Evolutionary conservation across 2,113 vertebrate species (phyloP).

Genomic region (Perccottus glenii): DNA sequence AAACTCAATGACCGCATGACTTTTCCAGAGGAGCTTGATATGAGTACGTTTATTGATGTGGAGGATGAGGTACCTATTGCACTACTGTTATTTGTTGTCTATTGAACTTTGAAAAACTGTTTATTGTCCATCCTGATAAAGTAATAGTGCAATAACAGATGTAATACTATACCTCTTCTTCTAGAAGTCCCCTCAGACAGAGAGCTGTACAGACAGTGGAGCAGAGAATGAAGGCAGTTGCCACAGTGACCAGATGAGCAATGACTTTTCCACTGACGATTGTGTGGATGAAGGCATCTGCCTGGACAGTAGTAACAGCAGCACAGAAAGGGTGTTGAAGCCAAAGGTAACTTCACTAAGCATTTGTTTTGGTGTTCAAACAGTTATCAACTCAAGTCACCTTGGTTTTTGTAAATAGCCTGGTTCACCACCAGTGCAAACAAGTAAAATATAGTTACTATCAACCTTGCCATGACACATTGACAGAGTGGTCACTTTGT

Average conservation of each 20-base stretch:
- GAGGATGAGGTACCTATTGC: conserved; percentile 91
- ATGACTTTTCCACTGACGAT: conserved; percentile 97
- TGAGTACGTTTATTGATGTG: conserved; percentile 97
- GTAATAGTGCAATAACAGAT: neutral
- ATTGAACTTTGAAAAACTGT: neutral
- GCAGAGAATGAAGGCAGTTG: conserved; percentile 99
- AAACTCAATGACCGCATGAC: conserved; percentile 98
- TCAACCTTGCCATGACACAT: too few species aligned
- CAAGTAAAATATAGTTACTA: too few species aligned
- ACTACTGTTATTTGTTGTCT: neutral
- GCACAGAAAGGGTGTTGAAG: conserved; percentile 89
- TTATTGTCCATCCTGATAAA: neutral
- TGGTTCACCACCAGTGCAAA: too few species aligned
- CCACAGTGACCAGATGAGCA: conserved; percentile 99
- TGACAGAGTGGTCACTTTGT: too few species aligned
- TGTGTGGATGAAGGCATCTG: conserved; percentile 98
- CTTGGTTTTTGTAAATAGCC: neutral
- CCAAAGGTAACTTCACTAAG: conserved; percentile 85
- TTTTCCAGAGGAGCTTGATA: conserved; percentile 97
- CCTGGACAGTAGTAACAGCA: conserved; percentile 86
- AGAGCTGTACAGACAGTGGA: conserved; percentile 98
- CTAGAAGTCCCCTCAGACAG: conserved; percentile 98
- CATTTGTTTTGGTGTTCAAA: too few species aligned
- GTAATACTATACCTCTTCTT: neutral
- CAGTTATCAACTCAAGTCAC: too few species aligned